Evolutionary conservation across 2,113 vertebrate species (phyloP).

Genomic region (Ictalurus furcatus): DNA sequence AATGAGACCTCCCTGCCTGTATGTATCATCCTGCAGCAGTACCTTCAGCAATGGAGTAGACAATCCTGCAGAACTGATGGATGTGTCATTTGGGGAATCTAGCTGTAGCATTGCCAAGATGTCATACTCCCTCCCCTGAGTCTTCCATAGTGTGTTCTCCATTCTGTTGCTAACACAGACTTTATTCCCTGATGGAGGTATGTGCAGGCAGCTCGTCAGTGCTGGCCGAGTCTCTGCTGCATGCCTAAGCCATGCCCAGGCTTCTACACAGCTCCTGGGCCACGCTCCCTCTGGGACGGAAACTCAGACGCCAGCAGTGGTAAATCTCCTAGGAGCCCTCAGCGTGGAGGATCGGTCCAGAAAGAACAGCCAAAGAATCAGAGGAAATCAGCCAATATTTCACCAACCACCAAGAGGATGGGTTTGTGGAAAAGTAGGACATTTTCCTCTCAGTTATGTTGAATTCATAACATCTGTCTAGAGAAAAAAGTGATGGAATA

Average conservation of each 20-base stretch:
- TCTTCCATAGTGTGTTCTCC: conserved; percentile 20
- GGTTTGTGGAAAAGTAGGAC: neutral
- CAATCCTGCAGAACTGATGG: conserved; percentile 7
- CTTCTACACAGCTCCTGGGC: conserved; percentile 27
- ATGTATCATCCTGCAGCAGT: neutral
- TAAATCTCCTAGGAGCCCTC: conserved; percentile 22
- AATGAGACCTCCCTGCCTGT: neutral
- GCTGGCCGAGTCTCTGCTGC: neutral
- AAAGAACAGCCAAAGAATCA: conserved; percentile 23
- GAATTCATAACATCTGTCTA: conserved; percentile 18
- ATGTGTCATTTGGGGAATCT: conserved; percentile 23
- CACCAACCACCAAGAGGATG: neutral
- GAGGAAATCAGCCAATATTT: neutral
- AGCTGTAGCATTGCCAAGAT: neutral
- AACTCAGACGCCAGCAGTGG: conserved; percentile 40
- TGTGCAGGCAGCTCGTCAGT: neutral
- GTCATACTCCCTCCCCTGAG: neutral
- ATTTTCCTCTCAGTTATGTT: neutral
- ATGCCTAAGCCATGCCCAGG: conserved; percentile 30
- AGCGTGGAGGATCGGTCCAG: conserved; percentile 6
- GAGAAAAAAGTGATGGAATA: neutral
- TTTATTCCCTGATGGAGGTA: conserved; percentile 34
- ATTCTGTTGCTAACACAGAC: conserved; percentile 24
- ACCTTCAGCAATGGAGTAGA: conserved; percentile 2
- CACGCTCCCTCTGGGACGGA: conserved; percentile 21